Conservation (phyloP, 2,797 vertebrate genomes). For the Vireo griseus region DNA sequence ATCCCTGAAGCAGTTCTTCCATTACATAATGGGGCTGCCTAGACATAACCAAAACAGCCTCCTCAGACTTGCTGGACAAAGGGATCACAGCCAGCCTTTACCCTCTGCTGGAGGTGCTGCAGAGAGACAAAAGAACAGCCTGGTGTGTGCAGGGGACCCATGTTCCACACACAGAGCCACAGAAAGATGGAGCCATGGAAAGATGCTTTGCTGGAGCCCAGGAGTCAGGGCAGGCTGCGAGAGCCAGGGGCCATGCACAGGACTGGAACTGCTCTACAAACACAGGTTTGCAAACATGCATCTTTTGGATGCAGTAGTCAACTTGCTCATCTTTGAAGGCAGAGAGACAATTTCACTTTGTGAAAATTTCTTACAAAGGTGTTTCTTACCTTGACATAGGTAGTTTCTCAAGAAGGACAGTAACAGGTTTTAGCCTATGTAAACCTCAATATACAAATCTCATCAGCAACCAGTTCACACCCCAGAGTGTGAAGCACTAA, state of each 20-base stretch:
- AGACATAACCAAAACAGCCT: neutral
- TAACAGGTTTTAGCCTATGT: rapidly evolving
- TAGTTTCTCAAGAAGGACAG: neutral
- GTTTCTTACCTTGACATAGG: neutral
- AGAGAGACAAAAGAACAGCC: neutral
- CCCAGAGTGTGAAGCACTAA: neutral
- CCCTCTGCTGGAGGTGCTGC: neutral
- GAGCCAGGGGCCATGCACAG: rapidly evolving
- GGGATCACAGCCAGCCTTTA: neutral
- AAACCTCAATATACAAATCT: neutral
- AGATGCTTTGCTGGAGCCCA: neutral
- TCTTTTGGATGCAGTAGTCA: neutral
- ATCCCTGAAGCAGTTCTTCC: neutral
- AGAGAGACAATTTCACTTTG: neutral
- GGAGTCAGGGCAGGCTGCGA: neutral
- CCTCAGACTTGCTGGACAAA: neutral
- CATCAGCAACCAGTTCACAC: neutral
- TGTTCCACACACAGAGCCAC: rapidly evolving
- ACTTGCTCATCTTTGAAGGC: neutral
- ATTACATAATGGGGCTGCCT: neutral
- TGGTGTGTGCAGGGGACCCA: rapidly evolving
- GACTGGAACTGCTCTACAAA: neutral
- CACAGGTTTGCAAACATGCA: neutral
- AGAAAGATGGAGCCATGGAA: neutral
- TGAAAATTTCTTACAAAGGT: neutral